Percentiles rank a stretch among this genome's conserved stretches.
Evolutionary conservation across 1,140 invertebrate species (phyloP).

Genomic region (Sinonovacula constricta): DNA sequence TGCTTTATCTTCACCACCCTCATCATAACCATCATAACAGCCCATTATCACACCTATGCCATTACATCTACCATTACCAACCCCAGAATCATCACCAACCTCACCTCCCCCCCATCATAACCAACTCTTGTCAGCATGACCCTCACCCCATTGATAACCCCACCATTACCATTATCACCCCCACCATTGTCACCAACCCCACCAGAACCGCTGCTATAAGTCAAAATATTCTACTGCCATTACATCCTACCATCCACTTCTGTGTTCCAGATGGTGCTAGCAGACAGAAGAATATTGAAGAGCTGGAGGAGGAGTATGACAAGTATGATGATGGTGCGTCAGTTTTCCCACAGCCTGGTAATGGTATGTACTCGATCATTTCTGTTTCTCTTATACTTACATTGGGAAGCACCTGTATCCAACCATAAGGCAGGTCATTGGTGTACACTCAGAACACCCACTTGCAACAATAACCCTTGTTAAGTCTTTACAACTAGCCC

Average conservation of each 20-base stretch:
- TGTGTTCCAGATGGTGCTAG: not conserved
- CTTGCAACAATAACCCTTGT: not conserved
- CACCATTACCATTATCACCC: not conserved
- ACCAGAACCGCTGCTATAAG: not conserved
- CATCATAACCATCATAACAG: not conserved
- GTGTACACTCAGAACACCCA: not conserved
- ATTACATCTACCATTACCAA: too few relatives aligned
- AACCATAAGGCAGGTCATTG: not conserved
- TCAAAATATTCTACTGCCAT: not conserved
- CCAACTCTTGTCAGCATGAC: too few relatives aligned
- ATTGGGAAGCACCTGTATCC: too few relatives aligned
- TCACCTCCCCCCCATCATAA: too few relatives aligned
- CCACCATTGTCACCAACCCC: not conserved
- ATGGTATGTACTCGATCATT: not conserved
- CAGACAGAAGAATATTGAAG: not conserved
- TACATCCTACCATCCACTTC: not conserved
- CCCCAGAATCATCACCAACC: too few relatives aligned
- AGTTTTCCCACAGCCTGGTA: conserved; percentile 6
- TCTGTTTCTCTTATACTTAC: not conserved
- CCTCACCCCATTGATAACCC: not conserved
- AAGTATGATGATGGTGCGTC: conserved; percentile 13
- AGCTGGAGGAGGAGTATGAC: conserved; percentile 19
- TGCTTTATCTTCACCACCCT: not conserved
- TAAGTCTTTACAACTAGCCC: not conserved
- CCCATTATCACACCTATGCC: too few relatives aligned